A percentile compares a stretch with the other conserved stretches of the same genome.
Conservation (phyloP, 2,113 vertebrate species). For the Ceyx melanurus region DNA sequence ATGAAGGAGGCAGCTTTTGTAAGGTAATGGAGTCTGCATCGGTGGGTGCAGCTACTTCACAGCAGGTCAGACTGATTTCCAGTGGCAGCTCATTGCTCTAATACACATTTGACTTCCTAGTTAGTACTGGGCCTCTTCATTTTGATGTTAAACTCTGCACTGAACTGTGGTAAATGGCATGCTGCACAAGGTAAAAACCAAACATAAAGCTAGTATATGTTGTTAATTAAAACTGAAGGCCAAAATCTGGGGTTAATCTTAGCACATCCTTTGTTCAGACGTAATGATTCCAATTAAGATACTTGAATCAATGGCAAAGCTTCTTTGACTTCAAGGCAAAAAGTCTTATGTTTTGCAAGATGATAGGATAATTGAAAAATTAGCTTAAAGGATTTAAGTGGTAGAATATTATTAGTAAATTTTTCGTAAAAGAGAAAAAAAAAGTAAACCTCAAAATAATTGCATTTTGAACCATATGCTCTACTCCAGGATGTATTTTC, state of each 20-base stretch:
- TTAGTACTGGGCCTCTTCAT: background rate
- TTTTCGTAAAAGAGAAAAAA: background rate
- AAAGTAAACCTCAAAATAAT: background rate
- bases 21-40: background rate
- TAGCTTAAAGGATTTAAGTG: background rate
- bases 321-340: background rate
- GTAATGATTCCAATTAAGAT: background rate
- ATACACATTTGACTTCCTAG: background rate
- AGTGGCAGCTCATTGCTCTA: rapidly evolving
- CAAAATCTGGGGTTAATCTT: background rate
- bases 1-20: background rate
- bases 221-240: background rate
- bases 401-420: background rate
- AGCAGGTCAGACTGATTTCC: background rate
- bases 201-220: background rate
- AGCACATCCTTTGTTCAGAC: background rate
- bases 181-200: background rate
- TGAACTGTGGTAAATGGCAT: background rate
- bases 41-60: background rate
- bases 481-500: background rate
- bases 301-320: background rate
- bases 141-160: background rate
- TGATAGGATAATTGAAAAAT: background rate
- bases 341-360: background rate
- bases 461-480: background rate